Evolutionary conservation across 2,888 invertebrate species (phyloP), one percentile per base, ranked within the genome.

Genomic region (Caprella mutica): DNA sequence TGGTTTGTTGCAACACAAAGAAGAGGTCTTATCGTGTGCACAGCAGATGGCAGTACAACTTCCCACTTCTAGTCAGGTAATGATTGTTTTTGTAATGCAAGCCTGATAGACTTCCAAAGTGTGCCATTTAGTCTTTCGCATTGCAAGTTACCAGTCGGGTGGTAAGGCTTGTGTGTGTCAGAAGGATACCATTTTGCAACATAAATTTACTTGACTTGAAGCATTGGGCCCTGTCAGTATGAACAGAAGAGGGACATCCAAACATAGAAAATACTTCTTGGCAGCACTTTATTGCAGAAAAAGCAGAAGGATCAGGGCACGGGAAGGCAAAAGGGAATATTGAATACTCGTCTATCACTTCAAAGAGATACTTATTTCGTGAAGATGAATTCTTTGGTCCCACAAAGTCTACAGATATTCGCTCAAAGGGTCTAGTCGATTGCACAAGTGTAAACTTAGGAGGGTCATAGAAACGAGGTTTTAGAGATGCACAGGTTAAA

Each of bases 351-450:
- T 30, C 55, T 6, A 55, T 24, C 33, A 46, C 19, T 9, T n/a
- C 26, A n/a, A 55, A 24, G 8, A 55, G 17, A 26, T 60, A 66
- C n/a, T 38, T 56, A 35, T 67, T 63, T 17, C 26, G 23, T 3
- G 61, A 59, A 12, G 50, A 23, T 19, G 62, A 56, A 23, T 66
- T 65, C 17, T 63, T 29, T 51, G 65, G 65, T 8, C 65, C 65
- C 38, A 66, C 65, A 51, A 67, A 65, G 43, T 67, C 60, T 19
- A 67, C 48, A 52, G 54, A 65, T 14, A 68, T 27, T 14, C 62
- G 55, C 58, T 67, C 65, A 55, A 67, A 55, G 4, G 62, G 61
- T 6, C 58, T 52, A 19, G 62, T 67, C 14, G 66, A 65, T 46
- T 67, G 66, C 6, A 66, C 60, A 35, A 67, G 52, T 9, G 27